These are phyloP conservation scores for Drosophila baimaii DNA, from an alignment of 1,140 invertebrate genomes.

Conservation along the genomic window DNA sequence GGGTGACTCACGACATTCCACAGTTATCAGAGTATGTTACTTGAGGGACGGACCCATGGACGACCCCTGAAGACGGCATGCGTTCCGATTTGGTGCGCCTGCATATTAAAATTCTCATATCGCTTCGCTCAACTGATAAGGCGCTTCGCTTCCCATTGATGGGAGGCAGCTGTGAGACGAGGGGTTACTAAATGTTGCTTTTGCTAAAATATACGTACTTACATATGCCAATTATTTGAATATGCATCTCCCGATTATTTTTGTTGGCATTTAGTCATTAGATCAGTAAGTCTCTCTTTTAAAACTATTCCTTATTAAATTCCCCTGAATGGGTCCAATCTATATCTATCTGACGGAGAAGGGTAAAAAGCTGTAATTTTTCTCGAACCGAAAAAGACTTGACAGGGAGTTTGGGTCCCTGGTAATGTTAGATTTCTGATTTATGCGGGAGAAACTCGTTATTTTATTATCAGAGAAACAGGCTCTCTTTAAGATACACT, in stretches of 20 bases:
- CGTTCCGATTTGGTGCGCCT: slow-evolving; percentile 14
- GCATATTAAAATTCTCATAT: slow-evolving; percentile 27
- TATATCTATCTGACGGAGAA: too few species aligned
- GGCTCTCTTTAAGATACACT: not conserved
- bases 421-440: too few species aligned
- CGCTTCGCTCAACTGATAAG: slow-evolving; percentile 48
- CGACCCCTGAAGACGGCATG: not conserved
- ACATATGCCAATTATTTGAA: slow-evolving; percentile 26
- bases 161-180: slow-evolving; percentile 13
- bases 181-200: slow-evolving; percentile 1
- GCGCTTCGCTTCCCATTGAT: slow-evolving; percentile 23
- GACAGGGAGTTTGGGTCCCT: too few species aligned
- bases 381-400: too few species aligned
- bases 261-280: slow-evolving; percentile 31
- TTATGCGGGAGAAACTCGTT: too few species aligned
- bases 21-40: slow-evolving; percentile 17
- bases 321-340: too few species aligned
- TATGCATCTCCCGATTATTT: slow-evolving; percentile 17
- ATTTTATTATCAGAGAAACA: too few species aligned
- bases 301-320: not conserved
- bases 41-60: not conserved
- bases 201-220: slow-evolving; percentile 26
- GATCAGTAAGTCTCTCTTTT: slow-evolving; percentile 24
- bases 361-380: too few species aligned
- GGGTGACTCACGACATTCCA: slow-evolving; percentile 22